Conservation (phyloP, 2,797 vertebrate species). For the Acrossocheilus fasciatus region DNA sequence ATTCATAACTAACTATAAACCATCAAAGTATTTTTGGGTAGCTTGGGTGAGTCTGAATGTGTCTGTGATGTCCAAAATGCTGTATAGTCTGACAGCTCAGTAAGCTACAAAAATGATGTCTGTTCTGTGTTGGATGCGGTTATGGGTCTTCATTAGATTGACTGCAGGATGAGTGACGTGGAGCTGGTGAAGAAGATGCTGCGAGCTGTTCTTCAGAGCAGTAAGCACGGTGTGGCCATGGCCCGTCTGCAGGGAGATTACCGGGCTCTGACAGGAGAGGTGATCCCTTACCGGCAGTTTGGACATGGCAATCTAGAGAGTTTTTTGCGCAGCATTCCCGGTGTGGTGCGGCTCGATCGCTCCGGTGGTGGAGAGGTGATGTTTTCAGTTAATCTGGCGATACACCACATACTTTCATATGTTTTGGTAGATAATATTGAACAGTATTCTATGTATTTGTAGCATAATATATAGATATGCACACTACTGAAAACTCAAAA, state of each 20-base stretch:
- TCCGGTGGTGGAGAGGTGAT: slow-evolving; percentile 85
- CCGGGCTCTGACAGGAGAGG: slow-evolving; percentile 85
- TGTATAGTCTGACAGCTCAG: not conserved
- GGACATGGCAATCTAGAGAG: slow-evolving; percentile 82
- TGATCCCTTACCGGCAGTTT: slow-evolving; percentile 84
- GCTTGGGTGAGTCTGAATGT: not conserved
- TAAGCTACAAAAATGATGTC: not conserved
- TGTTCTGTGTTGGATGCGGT: not conserved
- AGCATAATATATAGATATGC: not conserved
- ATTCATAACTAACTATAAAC: not conserved
- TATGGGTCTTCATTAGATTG: not conserved
- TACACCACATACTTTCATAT: not conserved
- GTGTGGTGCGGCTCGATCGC: slow-evolving; percentile 83
- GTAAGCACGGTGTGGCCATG: slow-evolving; percentile 83
- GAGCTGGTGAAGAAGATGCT: slow-evolving; percentile 88
- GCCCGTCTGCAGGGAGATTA: slow-evolving; percentile 84
- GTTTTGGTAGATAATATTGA: not conserved
- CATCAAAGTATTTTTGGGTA: not conserved
- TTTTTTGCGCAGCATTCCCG: slow-evolving; percentile 85
- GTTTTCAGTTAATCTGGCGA: not conserved
- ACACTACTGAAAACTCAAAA: not conserved
- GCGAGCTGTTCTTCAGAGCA: slow-evolving; percentile 88
- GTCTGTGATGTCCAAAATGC: not conserved
- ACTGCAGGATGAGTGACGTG: slow-evolving; percentile 80
- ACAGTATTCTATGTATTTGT: not conserved